Base-by-base conservation (phyloP, 1,140 invertebrate species). In the Lasioglossum baleicum region DNA sequence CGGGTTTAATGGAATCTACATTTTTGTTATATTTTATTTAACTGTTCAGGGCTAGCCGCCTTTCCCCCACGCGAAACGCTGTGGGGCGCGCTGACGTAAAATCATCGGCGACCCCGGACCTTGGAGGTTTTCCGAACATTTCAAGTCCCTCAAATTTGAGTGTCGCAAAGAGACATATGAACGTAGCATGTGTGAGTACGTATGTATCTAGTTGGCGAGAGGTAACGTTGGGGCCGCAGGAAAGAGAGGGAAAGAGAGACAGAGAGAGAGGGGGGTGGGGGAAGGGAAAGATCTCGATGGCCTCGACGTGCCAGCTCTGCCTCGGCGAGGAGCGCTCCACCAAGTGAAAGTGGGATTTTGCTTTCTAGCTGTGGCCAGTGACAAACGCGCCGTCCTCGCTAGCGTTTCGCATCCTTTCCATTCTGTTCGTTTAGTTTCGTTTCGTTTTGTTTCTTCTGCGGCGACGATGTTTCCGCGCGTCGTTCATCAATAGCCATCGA, bases 291-390 rank as follows among this genome's bases (percentile, higher is more conserved):
- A 88, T 79, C 87, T 83, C 80, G 89, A 88, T 88, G 92, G 91
- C 92, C 92, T 92, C 92, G 91, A 86, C 88, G 88, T 91, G 90
- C 91, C 87, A 88, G 83, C 87, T 83, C 82, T 84, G 87, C 84
- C 87, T 89, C 86, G 85, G 85, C 83, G 83, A 85, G 87, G 83
- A 77, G 77, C 80, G 44, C 72, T 65, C 82, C 82, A 80, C 87
- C 81, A 91, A 85, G 92, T 92, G 91, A 92, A 92, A 92, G 92
- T 91, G 84, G 83, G 90, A 92, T 92, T 92, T 92, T 92, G 92
- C 91, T 92, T 92, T 92, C 92, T 92, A 92, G 86, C 87, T 90
- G 87, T 88, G 85, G 79, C 81, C 88, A 91, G 90, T 92, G 89
- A 89, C 90, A 88, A 91, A 70, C 89, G 86, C 88, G 87, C 83